Evolutionary conservation across 2,888 invertebrate genomes (phyloP), one percentile per base, ranked within the genome.

Genomic region (Drosophila macrospina): DNA sequence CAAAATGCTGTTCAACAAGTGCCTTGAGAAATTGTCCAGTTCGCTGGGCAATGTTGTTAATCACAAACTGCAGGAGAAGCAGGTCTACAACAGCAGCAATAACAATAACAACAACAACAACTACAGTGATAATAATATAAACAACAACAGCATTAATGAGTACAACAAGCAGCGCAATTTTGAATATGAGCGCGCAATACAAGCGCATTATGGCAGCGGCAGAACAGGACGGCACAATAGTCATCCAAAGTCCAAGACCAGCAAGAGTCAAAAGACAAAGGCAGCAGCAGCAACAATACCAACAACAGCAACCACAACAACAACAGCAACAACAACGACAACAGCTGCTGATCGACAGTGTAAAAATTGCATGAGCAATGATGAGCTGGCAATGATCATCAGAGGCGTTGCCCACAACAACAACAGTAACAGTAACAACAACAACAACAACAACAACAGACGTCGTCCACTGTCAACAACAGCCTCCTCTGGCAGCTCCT

Each of bases 1-100:
- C 56, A 78, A 84, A 86, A 90, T 88, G 88, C 88, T 92, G 69
- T 91, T 92, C 70, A 91, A 91, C 69, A 92, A 92, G 74, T 92
- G 91, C 74, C 81, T 92, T 42, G 86, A 89, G 45, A 92, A 92
- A 83, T 78, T 92, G 62, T 90, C 91, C 73, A 91, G 89, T 41
- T 80, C 89, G 78, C 69, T 88, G 91, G 74, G 85, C 55, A 72
- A 78, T 66, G 85, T 80, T 57, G 86, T 88, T n/a, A 78, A 89
- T 20, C 68, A 86, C 41, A 90, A 90, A 41, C 44, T 83, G 64
- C 77, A 89, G 60, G 78, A 88, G 74, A 89, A 76, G 71, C 86
- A 86, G 54, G 73, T 71, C 62, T 87, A 69, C 78, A 86, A 77
- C 52, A 81, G 64, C 74, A 85, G 68, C 36, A 78, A 67, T 6